Conservation (phyloP, 1,140 invertebrate genomes). For the Drosophila tani region DNA sequence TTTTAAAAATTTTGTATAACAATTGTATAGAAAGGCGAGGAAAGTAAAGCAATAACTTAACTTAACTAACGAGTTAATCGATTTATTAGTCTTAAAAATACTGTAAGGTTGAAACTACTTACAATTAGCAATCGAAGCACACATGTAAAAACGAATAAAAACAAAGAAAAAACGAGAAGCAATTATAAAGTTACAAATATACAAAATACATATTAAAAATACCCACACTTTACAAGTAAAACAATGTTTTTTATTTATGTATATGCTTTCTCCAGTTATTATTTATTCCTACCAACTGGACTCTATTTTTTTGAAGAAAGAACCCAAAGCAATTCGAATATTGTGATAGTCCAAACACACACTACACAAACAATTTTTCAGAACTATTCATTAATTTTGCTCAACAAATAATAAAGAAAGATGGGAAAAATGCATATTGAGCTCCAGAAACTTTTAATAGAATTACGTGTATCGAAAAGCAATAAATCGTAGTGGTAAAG, state of each 20-base stretch:
- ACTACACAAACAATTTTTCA: slow-evolving; percentile 26
- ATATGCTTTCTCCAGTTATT: slow-evolving; percentile 18
- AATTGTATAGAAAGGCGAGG: slow-evolving; percentile 61
- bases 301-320: slow-evolving; percentile 38
- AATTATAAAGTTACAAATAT: slow-evolving; percentile 74
- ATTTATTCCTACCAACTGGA: slow-evolving; percentile 27
- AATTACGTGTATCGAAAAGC: slow-evolving; percentile 84
- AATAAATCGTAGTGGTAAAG: slow-evolving; percentile 84
- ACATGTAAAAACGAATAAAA: slow-evolving; percentile 51
- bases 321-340: slow-evolving; percentile 78
- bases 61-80: slow-evolving; percentile 74
- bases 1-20: slow-evolving; percentile 82
- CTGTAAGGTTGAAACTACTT: slow-evolving; percentile 76
- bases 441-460: slow-evolving; percentile 72
- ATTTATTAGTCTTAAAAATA: slow-evolving; percentile 73
- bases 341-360: slow-evolving; percentile 76
- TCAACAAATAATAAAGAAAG: slow-evolving; percentile 50
- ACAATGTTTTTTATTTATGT: slow-evolving; percentile 51
- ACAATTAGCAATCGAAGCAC: slow-evolving; percentile 72
- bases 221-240: slow-evolving; percentile 44
- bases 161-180: slow-evolving; percentile 30
- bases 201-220: slow-evolving; percentile 55
- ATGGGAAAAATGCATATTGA: slow-evolving; percentile 53
- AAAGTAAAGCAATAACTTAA: slow-evolving; percentile 79
- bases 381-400: slow-evolving; percentile 72